Percentiles rank a stretch among this genome's conserved stretches.
Evolutionary conservation across 2,113 vertebrate species (phyloP).

Genomic region (Gymnorhina tibicen): DNA sequence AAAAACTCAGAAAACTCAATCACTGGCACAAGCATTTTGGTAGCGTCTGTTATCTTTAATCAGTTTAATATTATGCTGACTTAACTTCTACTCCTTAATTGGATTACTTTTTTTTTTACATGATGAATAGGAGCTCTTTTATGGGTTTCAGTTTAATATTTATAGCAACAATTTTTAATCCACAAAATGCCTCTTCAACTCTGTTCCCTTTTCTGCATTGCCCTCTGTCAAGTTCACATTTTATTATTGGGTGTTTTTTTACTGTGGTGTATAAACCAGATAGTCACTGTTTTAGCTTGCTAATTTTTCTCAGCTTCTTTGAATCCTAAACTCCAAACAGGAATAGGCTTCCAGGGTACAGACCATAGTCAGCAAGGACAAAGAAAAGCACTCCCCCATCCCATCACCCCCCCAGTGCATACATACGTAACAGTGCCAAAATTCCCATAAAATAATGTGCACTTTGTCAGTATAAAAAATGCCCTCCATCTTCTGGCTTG

Average conservation of each 20-base stretch:
- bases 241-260: not conserved
- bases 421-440: not conserved
- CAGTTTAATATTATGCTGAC: not conserved
- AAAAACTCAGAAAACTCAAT: not conserved
- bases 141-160: not conserved
- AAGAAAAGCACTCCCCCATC: not conserved
- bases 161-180: not conserved
- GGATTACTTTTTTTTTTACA: not conserved
- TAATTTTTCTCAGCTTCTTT: not conserved
- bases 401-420: rapidly evolving
- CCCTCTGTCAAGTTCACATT: not conserved
- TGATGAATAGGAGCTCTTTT: not conserved
- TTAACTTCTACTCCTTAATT: not conserved
- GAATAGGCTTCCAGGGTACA: not conserved
- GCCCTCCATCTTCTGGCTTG: not conserved
- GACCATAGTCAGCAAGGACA: not conserved
- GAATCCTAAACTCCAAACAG: not conserved
- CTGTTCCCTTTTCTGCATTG: not conserved
- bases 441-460: not conserved
- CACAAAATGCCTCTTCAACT: not conserved
- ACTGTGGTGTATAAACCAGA: not conserved
- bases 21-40: not conserved
- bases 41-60: not conserved
- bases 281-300: not conserved
- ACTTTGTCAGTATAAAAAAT: not conserved